Percentiles rank a stretch among this genome's conserved stretches.
phyloP scores from a whole-genome alignment of 2,888 invertebrate species.

The Patella depressa region DNA sequence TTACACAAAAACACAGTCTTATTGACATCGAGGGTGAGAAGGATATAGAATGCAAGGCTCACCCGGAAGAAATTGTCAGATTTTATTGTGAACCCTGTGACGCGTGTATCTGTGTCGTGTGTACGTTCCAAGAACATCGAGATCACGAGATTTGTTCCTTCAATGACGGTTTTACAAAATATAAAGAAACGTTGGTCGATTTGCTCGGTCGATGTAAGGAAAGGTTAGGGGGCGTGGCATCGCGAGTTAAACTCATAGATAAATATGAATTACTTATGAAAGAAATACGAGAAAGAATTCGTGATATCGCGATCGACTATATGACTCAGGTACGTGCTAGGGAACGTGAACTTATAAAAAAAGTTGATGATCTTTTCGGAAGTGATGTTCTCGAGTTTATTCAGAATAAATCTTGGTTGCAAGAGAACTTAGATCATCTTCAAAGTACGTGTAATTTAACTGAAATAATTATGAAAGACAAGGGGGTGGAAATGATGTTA shows the following conservation, averaged over 20 bases:
- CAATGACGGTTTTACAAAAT: constrained; percentile 64
- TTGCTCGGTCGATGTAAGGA: constrained; percentile 53
- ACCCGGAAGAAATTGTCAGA: constrained; percentile 66
- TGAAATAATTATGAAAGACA: constrained; percentile 66
- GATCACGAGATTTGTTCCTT: constrained; percentile 70
- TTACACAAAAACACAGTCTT: constrained; percentile 67
- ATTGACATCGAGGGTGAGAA: constrained; percentile 70
- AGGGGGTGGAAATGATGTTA: constrained; percentile 67
- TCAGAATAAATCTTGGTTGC: constrained; percentile 60
- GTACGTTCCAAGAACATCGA: constrained; percentile 70
- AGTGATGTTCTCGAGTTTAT: constrained; percentile 58
- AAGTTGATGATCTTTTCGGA: constrained; percentile 62
- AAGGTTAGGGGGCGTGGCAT: constrained; percentile 52
- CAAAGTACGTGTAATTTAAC: constrained; percentile 64
- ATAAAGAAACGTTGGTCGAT: constrained; percentile 49
- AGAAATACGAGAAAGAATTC: constrained; percentile 64
- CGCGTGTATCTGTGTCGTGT: constrained; percentile 69
- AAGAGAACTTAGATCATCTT: constrained; percentile 61
- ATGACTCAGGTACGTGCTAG: constrained; percentile 47
- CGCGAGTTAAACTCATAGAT: constrained; percentile 59
- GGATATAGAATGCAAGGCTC: constrained; percentile 68
- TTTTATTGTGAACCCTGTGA: constrained; percentile 71
- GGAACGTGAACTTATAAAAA: constrained; percentile 63
- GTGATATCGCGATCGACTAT: constrained; percentile 57
- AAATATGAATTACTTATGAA: constrained; percentile 64